Conservation (phyloP, 2,888 invertebrate genomes). For the Hydraecia micacea region DNA sequence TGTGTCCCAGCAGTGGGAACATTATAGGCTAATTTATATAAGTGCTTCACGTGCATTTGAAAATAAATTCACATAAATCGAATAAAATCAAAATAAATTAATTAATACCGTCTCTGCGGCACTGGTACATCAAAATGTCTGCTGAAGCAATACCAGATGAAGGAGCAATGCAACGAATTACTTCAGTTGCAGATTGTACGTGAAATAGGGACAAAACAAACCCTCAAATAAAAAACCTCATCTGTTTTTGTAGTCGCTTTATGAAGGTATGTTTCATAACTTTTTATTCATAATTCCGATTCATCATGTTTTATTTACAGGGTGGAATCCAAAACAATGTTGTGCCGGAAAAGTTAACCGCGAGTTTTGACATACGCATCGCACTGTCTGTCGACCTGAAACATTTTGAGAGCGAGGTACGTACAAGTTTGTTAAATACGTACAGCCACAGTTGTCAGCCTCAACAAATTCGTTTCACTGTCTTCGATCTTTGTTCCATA, state of each 20-base stretch:
- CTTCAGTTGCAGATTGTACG: not conserved
- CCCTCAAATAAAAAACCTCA: not conserved
- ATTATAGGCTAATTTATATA: no score
- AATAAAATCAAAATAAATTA: no score
- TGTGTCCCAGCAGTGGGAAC: no score
- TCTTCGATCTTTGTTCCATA: not conserved
- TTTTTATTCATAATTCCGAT: constrained; percentile 17
- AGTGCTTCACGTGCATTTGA: no score
- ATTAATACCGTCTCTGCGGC: no score
- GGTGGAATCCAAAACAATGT: constrained; percentile 98
- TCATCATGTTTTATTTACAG: constrained; percentile 75
- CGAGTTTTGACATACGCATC: constrained; percentile 93
- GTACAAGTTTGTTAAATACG: not conserved
- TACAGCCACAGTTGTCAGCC: not conserved
- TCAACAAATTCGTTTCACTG: not conserved
- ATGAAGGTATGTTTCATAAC: constrained; percentile 12
- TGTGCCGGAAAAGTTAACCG: constrained; percentile 94
- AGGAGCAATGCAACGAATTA: not conserved
- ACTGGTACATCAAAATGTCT: no score
- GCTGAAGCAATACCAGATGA: not conserved
- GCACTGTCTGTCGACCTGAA: constrained; percentile 90
- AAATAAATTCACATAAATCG: no score
- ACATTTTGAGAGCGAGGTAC: constrained; percentile 91
- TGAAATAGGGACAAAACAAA: fast-evolving
- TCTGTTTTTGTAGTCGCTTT: not conserved